phyloP scores from a whole-genome alignment of 2,113 vertebrate species.

The Poeciliopsis prolifica region DNA sequence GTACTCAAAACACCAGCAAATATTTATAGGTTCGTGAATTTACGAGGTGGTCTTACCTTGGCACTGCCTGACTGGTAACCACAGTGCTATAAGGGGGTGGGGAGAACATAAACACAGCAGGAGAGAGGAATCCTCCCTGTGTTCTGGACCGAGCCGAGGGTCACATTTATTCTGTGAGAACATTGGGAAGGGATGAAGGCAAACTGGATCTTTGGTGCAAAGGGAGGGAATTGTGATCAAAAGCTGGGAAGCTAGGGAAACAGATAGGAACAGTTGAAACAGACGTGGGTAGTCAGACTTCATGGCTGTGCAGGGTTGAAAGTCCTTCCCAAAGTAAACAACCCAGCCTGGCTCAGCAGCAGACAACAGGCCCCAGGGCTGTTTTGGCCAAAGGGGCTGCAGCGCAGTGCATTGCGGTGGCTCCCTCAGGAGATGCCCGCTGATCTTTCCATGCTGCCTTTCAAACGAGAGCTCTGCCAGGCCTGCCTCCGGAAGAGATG shows the following conservation, averaged over 20 bases:
- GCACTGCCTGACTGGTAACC: constrained; percentile 66
- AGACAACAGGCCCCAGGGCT: constrained; percentile 58
- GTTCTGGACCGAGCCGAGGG: constrained; percentile 42
- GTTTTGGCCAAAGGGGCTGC: constrained; percentile 57
- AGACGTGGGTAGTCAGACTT: constrained; percentile 23
- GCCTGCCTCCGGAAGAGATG: constrained; percentile 79
- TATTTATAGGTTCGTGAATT: constrained; percentile 76
- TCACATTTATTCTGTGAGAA: constrained; percentile 40
- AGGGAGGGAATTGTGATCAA: constrained; percentile 1
- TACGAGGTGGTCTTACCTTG: constrained; percentile 69
- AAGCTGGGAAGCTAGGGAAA: neutral
- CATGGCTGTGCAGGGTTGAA: constrained; percentile 66
- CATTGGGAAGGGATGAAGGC: constrained; percentile 5
- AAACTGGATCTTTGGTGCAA: constrained; percentile 5
- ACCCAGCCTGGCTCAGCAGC: constrained; percentile 31
- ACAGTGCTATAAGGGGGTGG: constrained; percentile 57
- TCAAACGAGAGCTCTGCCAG: constrained; percentile 56
- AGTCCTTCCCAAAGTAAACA: constrained; percentile 77
- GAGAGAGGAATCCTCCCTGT: constrained; percentile 56
- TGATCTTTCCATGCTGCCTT: constrained; percentile 70
- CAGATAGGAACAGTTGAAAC: neutral
- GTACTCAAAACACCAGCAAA: constrained; percentile 71
- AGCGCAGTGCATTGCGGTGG: constrained; percentile 42
- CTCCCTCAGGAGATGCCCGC: constrained; percentile 67
- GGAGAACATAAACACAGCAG: constrained; percentile 73